Conservation (phyloP, 2,888 invertebrate genomes). For the Cantharis flavilabris region DNA sequence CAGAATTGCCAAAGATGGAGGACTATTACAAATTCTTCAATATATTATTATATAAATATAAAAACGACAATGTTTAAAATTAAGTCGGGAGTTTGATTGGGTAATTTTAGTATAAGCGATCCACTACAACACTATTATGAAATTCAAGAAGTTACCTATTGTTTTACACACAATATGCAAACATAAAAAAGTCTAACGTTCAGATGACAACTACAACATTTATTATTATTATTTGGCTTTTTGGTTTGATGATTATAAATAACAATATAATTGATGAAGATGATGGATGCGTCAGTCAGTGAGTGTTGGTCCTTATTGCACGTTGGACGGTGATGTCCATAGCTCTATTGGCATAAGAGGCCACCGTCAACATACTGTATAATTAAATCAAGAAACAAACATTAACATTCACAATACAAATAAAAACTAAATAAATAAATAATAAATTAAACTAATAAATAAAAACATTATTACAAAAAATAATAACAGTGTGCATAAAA, state of each 20-base stretch:
- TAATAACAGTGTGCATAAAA: background rate
- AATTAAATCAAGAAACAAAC: slow-evolving; percentile 38
- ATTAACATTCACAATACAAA: slow-evolving; percentile 1
- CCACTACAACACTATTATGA: slow-evolving; percentile 27
- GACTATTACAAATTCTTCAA: too few relatives aligned
- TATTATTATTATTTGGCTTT: slow-evolving; percentile 54
- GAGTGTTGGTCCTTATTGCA: slow-evolving; percentile 59
- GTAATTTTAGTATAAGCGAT: too few relatives aligned
- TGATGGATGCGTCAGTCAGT: slow-evolving; percentile 54
- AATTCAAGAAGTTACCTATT: slow-evolving; percentile 38
- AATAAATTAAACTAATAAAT: background rate
- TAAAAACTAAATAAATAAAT: background rate
- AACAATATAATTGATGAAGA: slow-evolving; percentile 54
- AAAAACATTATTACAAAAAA: background rate
- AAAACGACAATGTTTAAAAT: too few relatives aligned
- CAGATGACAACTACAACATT: slow-evolving; percentile 53
- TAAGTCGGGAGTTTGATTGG: too few relatives aligned
- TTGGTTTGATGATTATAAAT: slow-evolving; percentile 48
- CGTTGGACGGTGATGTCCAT: slow-evolving; percentile 55
- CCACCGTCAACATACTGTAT: slow-evolving; percentile 56
- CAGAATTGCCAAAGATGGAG: too few relatives aligned
- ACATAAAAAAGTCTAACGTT: slow-evolving; percentile 50
- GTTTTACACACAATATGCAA: slow-evolving; percentile 44
- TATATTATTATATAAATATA: too few relatives aligned
- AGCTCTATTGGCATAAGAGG: slow-evolving; percentile 54